phyloP scores from a whole-genome alignment of 2,113 vertebrate genomes.

The Sander vitreus region DNA sequence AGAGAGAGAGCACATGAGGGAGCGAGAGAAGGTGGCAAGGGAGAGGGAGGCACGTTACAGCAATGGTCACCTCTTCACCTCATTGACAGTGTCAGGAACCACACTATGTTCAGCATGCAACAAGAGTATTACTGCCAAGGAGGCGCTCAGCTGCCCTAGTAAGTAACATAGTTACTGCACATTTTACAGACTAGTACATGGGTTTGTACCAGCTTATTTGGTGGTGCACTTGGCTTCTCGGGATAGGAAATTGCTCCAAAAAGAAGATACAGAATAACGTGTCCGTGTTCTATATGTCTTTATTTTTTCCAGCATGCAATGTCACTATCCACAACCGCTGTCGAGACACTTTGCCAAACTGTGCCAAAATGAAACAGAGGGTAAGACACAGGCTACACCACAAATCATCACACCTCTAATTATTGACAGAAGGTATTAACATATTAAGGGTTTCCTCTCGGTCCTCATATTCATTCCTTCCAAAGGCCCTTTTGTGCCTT shows the following conservation, averaged over 20 bases:
- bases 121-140: constrained; percentile 96
- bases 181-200: too few relatives aligned
- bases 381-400: constrained; percentile 77
- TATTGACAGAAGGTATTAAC: not conserved
- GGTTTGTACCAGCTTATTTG: too few relatives aligned
- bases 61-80: constrained; percentile 94
- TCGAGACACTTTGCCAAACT: constrained; percentile 92
- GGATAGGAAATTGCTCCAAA: too few relatives aligned
- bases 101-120: constrained; percentile 94
- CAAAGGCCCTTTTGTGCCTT: not conserved
- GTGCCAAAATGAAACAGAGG: constrained; percentile 95
- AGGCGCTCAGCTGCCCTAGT: constrained; percentile 94
- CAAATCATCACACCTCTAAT: not conserved
- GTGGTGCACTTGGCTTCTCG: too few relatives aligned
- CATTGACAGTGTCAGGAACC: constrained; percentile 91
- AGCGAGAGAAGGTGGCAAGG: constrained; percentile 87
- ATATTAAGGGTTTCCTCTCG: not conserved
- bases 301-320: constrained; percentile 87
- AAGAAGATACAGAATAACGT: not conserved
- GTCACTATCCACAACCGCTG: constrained; percentile 97
- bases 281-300: not conserved
- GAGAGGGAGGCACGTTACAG: constrained; percentile 91
- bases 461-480: not conserved
- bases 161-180: constrained; percentile 20
- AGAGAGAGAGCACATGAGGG: constrained; percentile 90